phyloP scores from a whole-genome alignment of 2,888 invertebrate species.

The Parochlus steinenii region DNA sequence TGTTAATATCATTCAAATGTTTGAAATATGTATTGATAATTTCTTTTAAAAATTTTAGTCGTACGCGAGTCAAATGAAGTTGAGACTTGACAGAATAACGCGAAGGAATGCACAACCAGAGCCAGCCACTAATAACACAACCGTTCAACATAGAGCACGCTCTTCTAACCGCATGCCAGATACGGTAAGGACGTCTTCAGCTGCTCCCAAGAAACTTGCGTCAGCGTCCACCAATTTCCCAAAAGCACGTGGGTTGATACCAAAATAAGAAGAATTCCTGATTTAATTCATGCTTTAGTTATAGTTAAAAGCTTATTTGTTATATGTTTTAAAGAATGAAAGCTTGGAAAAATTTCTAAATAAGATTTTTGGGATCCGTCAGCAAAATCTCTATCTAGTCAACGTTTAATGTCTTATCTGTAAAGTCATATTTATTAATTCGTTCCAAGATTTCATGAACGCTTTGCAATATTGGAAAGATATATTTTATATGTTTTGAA shows the following conservation, averaged over 20 bases:
- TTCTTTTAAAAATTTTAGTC: slow-evolving; percentile 7
- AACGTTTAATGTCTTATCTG: no score
- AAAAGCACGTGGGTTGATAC: slow-evolving; percentile 29
- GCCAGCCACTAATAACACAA: slow-evolving; percentile 10
- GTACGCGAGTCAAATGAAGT: slow-evolving; percentile 13
- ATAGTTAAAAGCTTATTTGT: no score
- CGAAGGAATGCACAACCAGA: slow-evolving; percentile 24
- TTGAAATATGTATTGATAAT: background rate
- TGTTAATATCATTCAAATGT: slow-evolving; percentile 24
- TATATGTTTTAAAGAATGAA: no score
- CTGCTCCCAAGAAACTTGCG: slow-evolving; percentile 24
- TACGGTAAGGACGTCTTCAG: slow-evolving; percentile 17
- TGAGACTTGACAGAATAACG: slow-evolving; percentile 28
- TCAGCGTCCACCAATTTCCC: slow-evolving; percentile 25
- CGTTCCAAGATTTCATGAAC: no score
- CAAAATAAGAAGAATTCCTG: slow-evolving; percentile 21
- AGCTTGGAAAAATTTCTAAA: no score
- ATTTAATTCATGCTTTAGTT: no score
- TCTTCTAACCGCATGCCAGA: slow-evolving; percentile 24
- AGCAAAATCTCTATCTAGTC: no score
- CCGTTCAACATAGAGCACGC: slow-evolving; percentile 20
- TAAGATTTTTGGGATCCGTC: no score
- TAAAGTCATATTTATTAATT: no score
- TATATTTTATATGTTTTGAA: no score
- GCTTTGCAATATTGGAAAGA: no score